Evolutionary conservation across 2,113 vertebrate species (phyloP), one percentile per base, ranked within the genome.

Genomic region (Neofelis nebulosa): DNA sequence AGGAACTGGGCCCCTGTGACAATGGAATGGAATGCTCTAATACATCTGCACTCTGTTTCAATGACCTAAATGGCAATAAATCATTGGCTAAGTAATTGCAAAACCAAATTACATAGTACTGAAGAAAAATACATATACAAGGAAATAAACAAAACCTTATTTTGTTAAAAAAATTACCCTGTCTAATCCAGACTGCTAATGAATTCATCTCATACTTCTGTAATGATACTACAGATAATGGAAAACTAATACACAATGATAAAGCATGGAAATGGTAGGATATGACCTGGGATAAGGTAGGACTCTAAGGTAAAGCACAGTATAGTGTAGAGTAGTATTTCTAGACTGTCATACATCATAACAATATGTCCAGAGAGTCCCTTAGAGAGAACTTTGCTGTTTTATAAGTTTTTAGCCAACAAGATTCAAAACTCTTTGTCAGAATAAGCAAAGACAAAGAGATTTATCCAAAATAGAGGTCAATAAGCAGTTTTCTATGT

Each of bases 81-180:
- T 41, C 21, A 45, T n/a, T 89, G 91, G 57, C 9, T 94, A 82
- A 95, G 19, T 65, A 85, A 84, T 21, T 85, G 13, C 36, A 61
- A 89, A 38, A 78, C 2, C 27, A 86, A 96, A 97, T 50, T 52
- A 50, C 27, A 38, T 78, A 14, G 7, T 27, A 41, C 21, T 87
- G 29, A 96, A 94, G 31, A 96, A 89, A 97, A 65, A 82, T 38
- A 36, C 16, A 73, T 63, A 84, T 36, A 76, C 15, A 50, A 96
- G 8, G 25, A 41, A 83, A 38, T 36, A 55, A 66, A 82, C 14
- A 65, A 57, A 92, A 76, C 76, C 50, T 23, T 38, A 83, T 41
- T 92, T 91, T 96, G 7, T 45, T 82, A 41, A 73, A 90, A 90
- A 84, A 88, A 94, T 25, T 38, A 63, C 18, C 21, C 50, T 74